These are phyloP conservation scores for Montipora foliosa DNA, from an alignment of 64 coral and sea anemone genomes.

Conservation along the genomic window DNA sequence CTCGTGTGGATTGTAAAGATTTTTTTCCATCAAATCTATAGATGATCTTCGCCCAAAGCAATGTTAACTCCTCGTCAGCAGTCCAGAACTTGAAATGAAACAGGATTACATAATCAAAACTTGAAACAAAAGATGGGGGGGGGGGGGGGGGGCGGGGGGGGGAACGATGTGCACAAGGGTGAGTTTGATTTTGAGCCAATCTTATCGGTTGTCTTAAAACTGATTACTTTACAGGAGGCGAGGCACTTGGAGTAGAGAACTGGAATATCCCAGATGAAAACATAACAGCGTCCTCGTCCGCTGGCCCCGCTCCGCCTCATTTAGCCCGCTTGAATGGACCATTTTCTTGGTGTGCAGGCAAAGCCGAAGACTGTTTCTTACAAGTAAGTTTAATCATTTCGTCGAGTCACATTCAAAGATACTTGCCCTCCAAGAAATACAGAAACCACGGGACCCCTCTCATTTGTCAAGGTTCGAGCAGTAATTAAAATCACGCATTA, in stretches of 20 bases:
- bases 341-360: conserved; percentile 48
- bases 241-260: conserved; percentile 61
- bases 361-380: conserved; percentile 47
- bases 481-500: too few species aligned
- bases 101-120: too few species aligned
- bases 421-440: not conserved
- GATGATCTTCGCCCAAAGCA: too few species aligned
- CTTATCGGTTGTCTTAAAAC: not conserved
- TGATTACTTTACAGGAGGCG: conserved; percentile 8
- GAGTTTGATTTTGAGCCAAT: too few species aligned
- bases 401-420: not conserved
- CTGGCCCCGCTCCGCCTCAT: conserved; percentile 26
- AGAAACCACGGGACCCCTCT: not conserved
- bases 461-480: not conserved
- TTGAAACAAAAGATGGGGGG: too few species aligned
- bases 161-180: too few species aligned
- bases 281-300: conserved; percentile 58
- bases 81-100: too few species aligned
- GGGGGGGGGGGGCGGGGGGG: too few species aligned
- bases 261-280: conserved; percentile 42
- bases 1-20: too few species aligned
- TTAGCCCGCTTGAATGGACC: conserved; percentile 46
- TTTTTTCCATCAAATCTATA: too few species aligned
- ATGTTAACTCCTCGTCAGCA: too few species aligned
- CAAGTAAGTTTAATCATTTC: conserved; percentile 2